These are phyloP conservation scores for Palythoa caribaeorum DNA, from an alignment of 92 coral and sea anemone species.

Conservation along the genomic window DNA sequence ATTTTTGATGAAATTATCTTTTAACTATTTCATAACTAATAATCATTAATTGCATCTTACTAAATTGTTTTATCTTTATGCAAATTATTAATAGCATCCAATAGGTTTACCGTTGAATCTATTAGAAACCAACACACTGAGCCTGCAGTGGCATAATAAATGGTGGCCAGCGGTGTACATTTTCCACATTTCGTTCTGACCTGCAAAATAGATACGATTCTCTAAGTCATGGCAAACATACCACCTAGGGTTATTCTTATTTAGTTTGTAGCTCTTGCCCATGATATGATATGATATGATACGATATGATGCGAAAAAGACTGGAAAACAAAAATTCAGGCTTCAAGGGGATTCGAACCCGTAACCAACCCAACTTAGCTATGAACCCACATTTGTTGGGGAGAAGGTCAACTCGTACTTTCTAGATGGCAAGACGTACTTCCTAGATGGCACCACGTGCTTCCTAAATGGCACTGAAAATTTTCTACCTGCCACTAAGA, in stretches of 20 bases:
- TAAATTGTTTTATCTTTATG: too few species aligned
- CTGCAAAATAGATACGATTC: constrained; percentile 32
- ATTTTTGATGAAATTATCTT: too few species aligned
- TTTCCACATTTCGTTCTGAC: constrained; percentile 79
- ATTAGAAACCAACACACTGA: constrained; percentile 77
- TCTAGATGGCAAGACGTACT: neutral
- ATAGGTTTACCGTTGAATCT: constrained; percentile 68
- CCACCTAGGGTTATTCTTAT: neutral
- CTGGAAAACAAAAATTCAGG: too few species aligned
- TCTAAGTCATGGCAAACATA: neutral
- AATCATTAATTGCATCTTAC: too few species aligned
- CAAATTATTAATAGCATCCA: too few species aligned
- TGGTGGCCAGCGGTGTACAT: constrained; percentile 76
- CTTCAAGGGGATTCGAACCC: too few species aligned
- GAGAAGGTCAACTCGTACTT: neutral
- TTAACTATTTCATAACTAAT: too few species aligned
- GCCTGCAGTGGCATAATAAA: constrained; percentile 74
- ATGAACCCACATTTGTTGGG: too few species aligned
- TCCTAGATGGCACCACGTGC: neutral
- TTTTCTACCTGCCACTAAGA: neutral
- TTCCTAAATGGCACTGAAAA: too few species aligned
- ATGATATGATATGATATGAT: neutral
- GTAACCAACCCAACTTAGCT: too few species aligned
- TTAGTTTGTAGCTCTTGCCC: neutral
- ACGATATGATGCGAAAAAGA: too few species aligned